phyloP scores from a whole-genome alignment of 2,888 invertebrate genomes.

The Oeneis ivallda region DNA sequence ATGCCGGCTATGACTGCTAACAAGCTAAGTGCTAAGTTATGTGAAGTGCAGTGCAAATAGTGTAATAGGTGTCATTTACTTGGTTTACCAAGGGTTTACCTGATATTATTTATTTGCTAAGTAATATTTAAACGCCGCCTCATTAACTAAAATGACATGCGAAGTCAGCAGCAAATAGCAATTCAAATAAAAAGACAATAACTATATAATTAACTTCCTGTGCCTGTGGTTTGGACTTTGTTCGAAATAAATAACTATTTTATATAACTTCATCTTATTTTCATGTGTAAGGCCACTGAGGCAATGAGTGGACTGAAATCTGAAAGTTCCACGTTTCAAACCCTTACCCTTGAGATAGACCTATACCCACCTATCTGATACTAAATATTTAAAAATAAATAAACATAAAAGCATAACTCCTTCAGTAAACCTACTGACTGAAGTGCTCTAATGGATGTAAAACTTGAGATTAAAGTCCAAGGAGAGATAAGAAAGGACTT shows the following conservation, averaged over 20 bases:
- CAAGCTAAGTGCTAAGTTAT: constrained; percentile 23
- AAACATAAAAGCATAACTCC: too few species aligned
- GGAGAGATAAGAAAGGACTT: too few species aligned
- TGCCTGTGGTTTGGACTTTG: neutral
- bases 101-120: constrained; percentile 18
- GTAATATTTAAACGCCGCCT: constrained; percentile 22
- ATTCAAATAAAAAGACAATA: constrained; percentile 6
- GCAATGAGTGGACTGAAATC: too few species aligned
- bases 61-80: constrained; percentile 17
- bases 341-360: too few species aligned
- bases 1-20: neutral
- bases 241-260: neutral
- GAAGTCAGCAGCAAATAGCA: neutral
- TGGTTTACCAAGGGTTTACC: constrained; percentile 6
- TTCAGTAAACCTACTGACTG: too few species aligned
- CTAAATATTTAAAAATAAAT: too few species aligned
- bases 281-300: too few species aligned
- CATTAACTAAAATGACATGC: constrained; percentile 9
- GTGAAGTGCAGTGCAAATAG: constrained; percentile 25
- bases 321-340: too few species aligned
- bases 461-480: too few species aligned
- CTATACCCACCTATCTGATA: too few species aligned
- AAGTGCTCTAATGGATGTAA: too few species aligned
- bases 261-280: too few species aligned
- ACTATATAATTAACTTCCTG: neutral